Evolutionary conservation across 2,888 invertebrate genomes (phyloP).

Genomic region (Tiphia femorata): DNA sequence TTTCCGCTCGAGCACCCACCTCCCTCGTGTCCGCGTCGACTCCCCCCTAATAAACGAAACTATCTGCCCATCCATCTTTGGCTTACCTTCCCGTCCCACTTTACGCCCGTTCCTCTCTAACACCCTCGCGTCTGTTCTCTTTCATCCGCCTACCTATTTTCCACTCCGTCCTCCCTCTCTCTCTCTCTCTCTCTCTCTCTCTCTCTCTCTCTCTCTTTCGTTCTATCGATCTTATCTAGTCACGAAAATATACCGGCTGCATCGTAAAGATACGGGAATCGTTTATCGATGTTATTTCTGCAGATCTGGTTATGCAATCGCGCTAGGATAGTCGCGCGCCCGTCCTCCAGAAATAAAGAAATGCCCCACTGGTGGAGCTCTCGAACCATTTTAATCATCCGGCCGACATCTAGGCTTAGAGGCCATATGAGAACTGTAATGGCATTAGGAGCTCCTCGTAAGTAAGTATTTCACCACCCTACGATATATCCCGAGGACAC

Average conservation of each 20-base stretch:
- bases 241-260: conserved; percentile 26
- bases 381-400: conserved; percentile 48
- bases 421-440: conserved; percentile 55
- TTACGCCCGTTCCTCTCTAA: too few species aligned
- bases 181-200: background rate
- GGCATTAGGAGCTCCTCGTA: conserved; percentile 44
- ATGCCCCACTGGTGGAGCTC: conserved; percentile 26
- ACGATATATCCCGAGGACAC: conserved; percentile 15
- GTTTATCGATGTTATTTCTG: too few species aligned
- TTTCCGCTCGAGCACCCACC: too few species aligned
- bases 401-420: conserved; percentile 51
- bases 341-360: conserved; percentile 6
- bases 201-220: background rate
- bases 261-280: background rate
- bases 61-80: too few species aligned
- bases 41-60: too few species aligned
- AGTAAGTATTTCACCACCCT: conserved; percentile 42
- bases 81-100: too few species aligned
- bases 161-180: too few species aligned
- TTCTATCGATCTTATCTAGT: background rate
- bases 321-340: background rate
- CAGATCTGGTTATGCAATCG: too few species aligned
- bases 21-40: too few species aligned
- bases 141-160: too few species aligned
- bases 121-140: too few species aligned